Evolutionary conservation across 2,888 invertebrate species (phyloP), one percentile per base, ranked within the genome.

Genomic region (Neoaliturus tenellus): DNA sequence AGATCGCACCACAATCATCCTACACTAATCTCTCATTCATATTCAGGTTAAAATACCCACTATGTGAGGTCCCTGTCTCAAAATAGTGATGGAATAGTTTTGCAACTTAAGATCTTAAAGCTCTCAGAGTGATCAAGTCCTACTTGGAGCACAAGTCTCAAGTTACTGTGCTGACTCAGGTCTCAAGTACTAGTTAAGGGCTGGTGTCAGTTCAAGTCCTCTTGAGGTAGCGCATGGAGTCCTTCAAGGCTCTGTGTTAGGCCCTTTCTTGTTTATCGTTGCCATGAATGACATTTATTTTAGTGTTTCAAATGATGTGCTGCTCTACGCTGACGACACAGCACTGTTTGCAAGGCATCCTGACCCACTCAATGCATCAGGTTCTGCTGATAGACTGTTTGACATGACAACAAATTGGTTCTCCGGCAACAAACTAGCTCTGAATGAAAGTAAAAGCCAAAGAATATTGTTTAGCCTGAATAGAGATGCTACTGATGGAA

Each of bases 371-470:
- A 31, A 2, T 33, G 67, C 67, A n/a, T 6, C 4, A 0, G 6
- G 6, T 12, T n/a, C 4, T 33, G 67, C 14, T 4, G 33, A 67
- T 33, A n/a, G 4, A 6, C n/a, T 67, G 31, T 67, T 67, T 33
- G 23, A 3, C n/a, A 17, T 14, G 31, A 33, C 28, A 4, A 14
- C 67, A n/a, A 33, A 71, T 20, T 71, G 41, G 71, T 71, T 71
- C 23, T 23, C 71, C n/a, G 41, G 39, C 2, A 39, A 71, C 41
- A 41, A 23, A 17, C 41, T 71, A 14, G 23, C 41, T 2, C 39
- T 71, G 4, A 71, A 35, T 71, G 71, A 71, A 35, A 5, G 14
- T n/a, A 71, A 71, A 39, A 71, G 41, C 41, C 71, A 39, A n/a
- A n/a, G 25, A 4, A 71, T 71, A 28, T 6, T 33, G 35, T 71